Base-by-base conservation (phyloP, 2,113 vertebrate species). In the Aramus guarauna region DNA sequence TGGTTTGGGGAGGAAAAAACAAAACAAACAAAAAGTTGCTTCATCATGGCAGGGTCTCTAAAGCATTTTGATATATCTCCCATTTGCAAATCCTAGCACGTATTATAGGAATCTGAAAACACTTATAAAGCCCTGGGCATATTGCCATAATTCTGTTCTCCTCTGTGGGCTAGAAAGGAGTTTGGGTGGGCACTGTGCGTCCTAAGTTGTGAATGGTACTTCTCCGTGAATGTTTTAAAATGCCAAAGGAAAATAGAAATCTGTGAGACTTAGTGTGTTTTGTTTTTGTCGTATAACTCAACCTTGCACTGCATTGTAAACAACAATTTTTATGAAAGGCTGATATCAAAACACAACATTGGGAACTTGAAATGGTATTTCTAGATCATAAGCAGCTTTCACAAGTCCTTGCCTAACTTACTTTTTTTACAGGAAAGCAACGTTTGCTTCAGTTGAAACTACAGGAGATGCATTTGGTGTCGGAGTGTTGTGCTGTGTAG, bases 21-120 rank as follows among this genome's bases (percentile, higher is more conserved):
- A 88, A 95, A 94, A 34, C 84, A 80, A 81, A 92, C 89, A 95
- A 93, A 76, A 96, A 95, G 62, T 67, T 88, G 80, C 89, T 86
- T 66, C 82, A 86, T 88, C 93, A 58, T 83, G 78, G 71, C 41
- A 7, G 41, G 26, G 63, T 55, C 43, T 88, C 12, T 60, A 26
- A 91, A 96, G 81, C 73, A 18, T 58, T 94, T 68, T 47, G 81
- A 59, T 93, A 45, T 55, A 9, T 59, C 45, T 53, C 84, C 87
- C 14, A 7, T 88, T 93, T 93, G 75, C 85, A 71, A 96, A 93
- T 89, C 86, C 56, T 15, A 36, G 67, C 95, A 90, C 48, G 67
- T 72, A 64, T 48, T 22, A 85, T 66, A 87, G 72, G 66, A 90
- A 88, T 87, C 79, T 90, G 60, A 71, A 96, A 79, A 72, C 1